Percentiles rank a stretch among this genome's conserved stretches.
These are phyloP conservation scores for Pycnomerus fuliginosus DNA, from an alignment of 2,888 invertebrate species.

Conservation along the genomic window DNA sequence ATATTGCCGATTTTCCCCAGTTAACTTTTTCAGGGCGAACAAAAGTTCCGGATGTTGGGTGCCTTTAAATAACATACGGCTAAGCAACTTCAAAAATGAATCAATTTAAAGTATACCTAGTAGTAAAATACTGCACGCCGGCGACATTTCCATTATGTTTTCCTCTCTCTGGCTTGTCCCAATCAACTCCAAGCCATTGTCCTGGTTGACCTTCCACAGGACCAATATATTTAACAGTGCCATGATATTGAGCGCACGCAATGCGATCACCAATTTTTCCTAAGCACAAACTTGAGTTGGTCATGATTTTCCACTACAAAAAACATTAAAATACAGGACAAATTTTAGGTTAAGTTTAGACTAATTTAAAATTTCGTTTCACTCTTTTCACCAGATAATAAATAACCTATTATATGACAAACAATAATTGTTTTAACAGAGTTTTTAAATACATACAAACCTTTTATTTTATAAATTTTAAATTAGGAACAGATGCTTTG, in stretches of 20 bases:
- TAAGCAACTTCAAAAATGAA: slow-evolving; percentile 1
- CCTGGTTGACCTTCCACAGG: slow-evolving; percentile 68
- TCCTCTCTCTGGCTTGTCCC: slow-evolving; percentile 87
- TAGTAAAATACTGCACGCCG: slow-evolving; percentile 77
- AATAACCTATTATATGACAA: too few relatives aligned
- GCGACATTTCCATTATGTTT: slow-evolving; percentile 90
- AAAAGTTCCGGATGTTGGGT: slow-evolving; percentile 86
- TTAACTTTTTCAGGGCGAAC: slow-evolving; percentile 79
- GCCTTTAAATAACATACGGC: slow-evolving; percentile 49
- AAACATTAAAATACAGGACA: too few relatives aligned
- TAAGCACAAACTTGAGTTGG: slow-evolving; percentile 4
- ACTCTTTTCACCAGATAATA: too few relatives aligned
- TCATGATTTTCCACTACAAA: too few relatives aligned
- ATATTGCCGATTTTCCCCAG: slow-evolving; percentile 69
- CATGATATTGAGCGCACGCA: slow-evolving; percentile 49
- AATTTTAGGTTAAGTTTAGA: too few relatives aligned
- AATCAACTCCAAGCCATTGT: slow-evolving; percentile 93
- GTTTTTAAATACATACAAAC: too few relatives aligned
- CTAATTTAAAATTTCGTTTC: too few relatives aligned
- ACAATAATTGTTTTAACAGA: too few relatives aligned
- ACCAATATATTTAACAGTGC: slow-evolving; percentile 76
- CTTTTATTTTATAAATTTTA: too few relatives aligned
- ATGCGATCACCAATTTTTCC: slow-evolving; percentile 45
- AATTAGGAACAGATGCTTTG: too few relatives aligned
- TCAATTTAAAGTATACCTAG: slow-evolving; percentile 53